Conservation (phyloP, 92 coral and sea anemone genomes). For the Umimayanthus kanabou region DNA sequence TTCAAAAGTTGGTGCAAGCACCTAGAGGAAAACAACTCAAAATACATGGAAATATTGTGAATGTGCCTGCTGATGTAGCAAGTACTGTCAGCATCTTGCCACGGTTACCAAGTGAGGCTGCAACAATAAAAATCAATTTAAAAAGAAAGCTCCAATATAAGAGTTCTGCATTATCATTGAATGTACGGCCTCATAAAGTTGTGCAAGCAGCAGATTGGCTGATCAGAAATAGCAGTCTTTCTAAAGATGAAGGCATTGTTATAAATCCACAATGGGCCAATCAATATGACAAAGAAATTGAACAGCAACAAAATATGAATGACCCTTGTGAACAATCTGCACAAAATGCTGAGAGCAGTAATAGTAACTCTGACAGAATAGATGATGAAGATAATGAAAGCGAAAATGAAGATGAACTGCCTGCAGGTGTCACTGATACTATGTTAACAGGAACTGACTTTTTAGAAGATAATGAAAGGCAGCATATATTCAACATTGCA, state of each 20-base stretch:
- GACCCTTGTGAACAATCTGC: constrained; percentile 31
- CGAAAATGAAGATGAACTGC: constrained; percentile 66
- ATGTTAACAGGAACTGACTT: constrained; percentile 63
- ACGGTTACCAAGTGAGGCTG: constrained; percentile 55
- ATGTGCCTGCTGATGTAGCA: constrained; percentile 63
- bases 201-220: constrained; percentile 59
- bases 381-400: constrained; percentile 49
- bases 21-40: too few relatives aligned
- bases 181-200: constrained; percentile 59
- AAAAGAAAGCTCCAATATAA: constrained; percentile 59
- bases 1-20: too few relatives aligned
- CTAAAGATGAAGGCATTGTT: constrained; percentile 54
- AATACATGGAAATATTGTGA: too few relatives aligned
- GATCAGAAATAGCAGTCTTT: constrained; percentile 58
- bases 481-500: constrained; percentile 57
- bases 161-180: constrained; percentile 68
- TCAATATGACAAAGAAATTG: constrained; percentile 31
- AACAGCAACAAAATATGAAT: constrained; percentile 41
- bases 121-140: constrained; percentile 60
- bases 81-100: constrained; percentile 60
- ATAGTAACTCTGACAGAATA: constrained; percentile 21
- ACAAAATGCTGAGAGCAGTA: constrained; percentile 28
- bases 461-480: constrained; percentile 66
- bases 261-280: constrained; percentile 57
- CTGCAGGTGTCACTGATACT: constrained; percentile 43